A percentile compares a stretch with the other conserved stretches of the same genome.
phyloP scores from a whole-genome alignment of 1,140 invertebrate species.

The Tigriopus japonicus region DNA sequence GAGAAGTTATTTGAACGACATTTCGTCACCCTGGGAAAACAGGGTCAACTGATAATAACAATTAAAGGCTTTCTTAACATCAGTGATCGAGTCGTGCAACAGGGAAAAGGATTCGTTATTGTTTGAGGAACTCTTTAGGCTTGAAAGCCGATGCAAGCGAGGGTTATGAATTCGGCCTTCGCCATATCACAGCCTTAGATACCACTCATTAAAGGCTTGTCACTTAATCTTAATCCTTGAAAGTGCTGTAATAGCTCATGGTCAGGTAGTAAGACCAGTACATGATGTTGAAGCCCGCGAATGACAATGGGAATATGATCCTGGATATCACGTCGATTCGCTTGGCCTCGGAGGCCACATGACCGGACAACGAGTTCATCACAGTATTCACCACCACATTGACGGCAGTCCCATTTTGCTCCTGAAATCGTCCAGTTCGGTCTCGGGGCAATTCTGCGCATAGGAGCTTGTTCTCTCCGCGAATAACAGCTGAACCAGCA shows the following conservation, averaged over 20 bases:
- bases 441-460: constrained; percentile 5
- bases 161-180: no score
- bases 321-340: constrained; percentile 34
- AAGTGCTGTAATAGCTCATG: background rate
- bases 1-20: no score
- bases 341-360: constrained; percentile 30
- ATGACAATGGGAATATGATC: constrained; percentile 15
- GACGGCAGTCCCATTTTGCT: background rate
- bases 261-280: constrained; percentile 16
- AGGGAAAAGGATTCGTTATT: no score
- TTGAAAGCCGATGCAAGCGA: no score
- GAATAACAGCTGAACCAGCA: constrained; percentile 11
- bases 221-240: background rate
- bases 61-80: no score
- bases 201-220: no score
- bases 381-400: background rate
- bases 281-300: constrained; percentile 16
- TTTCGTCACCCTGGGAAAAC: no score
- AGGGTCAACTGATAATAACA: no score
- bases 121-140: no score
- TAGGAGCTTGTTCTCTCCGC: constrained; percentile 6
- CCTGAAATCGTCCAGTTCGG: background rate
- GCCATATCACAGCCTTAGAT: no score
- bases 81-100: no score
- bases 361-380: background rate